Evolutionary conservation across 2,113 vertebrate species (phyloP).

Genomic region (Anseranas semipalmata): DNA sequence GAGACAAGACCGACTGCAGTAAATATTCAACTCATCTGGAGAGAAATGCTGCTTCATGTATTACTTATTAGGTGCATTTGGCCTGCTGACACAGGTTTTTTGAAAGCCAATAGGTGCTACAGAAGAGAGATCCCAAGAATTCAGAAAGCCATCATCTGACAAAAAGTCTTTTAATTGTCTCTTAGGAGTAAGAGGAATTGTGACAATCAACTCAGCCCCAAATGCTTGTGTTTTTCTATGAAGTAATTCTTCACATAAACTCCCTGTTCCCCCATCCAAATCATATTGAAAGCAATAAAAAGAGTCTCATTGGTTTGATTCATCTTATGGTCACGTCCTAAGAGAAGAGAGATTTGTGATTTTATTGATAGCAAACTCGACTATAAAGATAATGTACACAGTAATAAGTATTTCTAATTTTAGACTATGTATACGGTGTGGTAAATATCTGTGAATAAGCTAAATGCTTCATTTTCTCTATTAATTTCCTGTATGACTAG

Average conservation of each 20-base stretch:
- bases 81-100: constrained; percentile 39
- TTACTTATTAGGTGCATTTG: not conserved
- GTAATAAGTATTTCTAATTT: constrained; percentile 53
- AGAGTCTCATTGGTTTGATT: constrained; percentile 18
- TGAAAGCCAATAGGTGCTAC: constrained; percentile 5
- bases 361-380: constrained; percentile 27
- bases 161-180: not conserved
- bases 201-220: not conserved
- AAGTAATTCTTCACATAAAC: constrained; percentile 20
- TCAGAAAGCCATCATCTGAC: not conserved
- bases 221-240: not conserved
- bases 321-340: constrained; percentile 16
- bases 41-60: constrained; percentile 8
- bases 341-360: constrained; percentile 49
- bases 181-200: constrained; percentile 4
- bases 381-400: constrained; percentile 12
- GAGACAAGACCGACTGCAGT: not conserved
- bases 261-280: constrained; percentile 28
- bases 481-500: constrained; percentile 25
- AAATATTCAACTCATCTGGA: constrained; percentile 32
- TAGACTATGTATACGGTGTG: not conserved
- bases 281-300: constrained; percentile 34
- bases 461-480: constrained; percentile 42
- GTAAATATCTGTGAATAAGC: constrained; percentile 47
- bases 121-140: constrained; percentile 1